Conservation (phyloP, 2,888 invertebrate species). For the Abrostola triplasia region DNA sequence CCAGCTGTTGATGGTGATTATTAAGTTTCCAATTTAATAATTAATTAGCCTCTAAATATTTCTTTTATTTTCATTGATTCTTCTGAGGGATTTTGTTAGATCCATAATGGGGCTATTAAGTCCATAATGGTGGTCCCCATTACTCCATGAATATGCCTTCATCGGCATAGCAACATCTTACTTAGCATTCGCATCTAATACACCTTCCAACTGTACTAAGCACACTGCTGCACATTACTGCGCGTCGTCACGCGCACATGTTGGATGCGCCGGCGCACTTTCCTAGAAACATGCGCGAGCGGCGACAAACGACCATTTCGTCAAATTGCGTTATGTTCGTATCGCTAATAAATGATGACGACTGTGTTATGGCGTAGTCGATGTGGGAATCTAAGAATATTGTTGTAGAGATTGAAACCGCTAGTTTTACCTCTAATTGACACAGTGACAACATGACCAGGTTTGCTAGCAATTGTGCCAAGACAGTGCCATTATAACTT, state of each 20-base stretch:
- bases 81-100: no score
- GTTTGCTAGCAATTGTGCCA: no score
- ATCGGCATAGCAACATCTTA: constrained; percentile 1
- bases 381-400: constrained; percentile 21
- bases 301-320: constrained; percentile 32
- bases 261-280: constrained; percentile 48
- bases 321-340: constrained; percentile 48
- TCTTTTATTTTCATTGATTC: no score
- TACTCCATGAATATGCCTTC: not conserved
- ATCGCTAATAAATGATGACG: constrained; percentile 33
- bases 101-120: no score
- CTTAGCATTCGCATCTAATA: constrained; percentile 30
- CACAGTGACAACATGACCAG: not conserved
- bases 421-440: no score
- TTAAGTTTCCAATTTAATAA: no score
- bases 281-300: constrained; percentile 52
- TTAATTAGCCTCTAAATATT: no score
- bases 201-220: constrained; percentile 22
- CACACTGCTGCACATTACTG: constrained; percentile 29
- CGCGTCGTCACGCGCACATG: constrained; percentile 52
- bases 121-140: no score
- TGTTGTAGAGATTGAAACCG: not conserved
- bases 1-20: no score
- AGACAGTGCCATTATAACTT: no score
- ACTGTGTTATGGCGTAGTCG: constrained; percentile 1